Percentiles rank a stretch among this genome's conserved stretches.
phyloP scores from a whole-genome alignment of 2,797 vertebrate genomes.

The Sebastolobus alascanus region DNA sequence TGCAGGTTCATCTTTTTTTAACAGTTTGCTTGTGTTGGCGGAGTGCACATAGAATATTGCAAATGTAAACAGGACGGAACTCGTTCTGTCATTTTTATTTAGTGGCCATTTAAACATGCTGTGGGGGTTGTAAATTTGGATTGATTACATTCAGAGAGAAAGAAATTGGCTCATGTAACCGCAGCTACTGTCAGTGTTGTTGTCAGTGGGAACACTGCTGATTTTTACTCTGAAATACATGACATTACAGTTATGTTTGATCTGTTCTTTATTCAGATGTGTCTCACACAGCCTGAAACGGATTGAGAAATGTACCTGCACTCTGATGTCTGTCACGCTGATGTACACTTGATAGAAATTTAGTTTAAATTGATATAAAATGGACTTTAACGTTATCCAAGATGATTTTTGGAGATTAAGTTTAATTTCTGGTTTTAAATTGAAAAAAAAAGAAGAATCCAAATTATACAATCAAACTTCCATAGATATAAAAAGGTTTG shows the following conservation, averaged over 20 bases:
- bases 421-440: not conserved
- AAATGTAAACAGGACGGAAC: constrained; percentile 30
- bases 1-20: constrained; percentile 15
- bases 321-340: constrained; percentile 19
- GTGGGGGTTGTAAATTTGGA: constrained; percentile 6
- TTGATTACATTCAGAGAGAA: constrained; percentile 3
- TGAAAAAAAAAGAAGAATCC: not conserved
- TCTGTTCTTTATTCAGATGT: not conserved
- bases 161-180: constrained; percentile 39
- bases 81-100: constrained; percentile 31
- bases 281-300: not conserved
- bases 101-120: constrained; percentile 4
- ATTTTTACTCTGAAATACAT: constrained; percentile 5
- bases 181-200: constrained; percentile 53
- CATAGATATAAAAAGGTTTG: not conserved
- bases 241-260: not conserved
- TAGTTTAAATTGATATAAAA: not conserved
- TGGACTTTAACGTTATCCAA: not conserved
- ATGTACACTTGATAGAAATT: not conserved
- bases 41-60: not conserved
- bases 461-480: not conserved
- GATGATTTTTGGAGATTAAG: not conserved
- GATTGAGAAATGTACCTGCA: not conserved
- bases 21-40: constrained; percentile 15
- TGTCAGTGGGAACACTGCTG: constrained; percentile 23